phyloP scores from a whole-genome alignment of 2,888 invertebrate species.

The Endotricha flammealis region DNA sequence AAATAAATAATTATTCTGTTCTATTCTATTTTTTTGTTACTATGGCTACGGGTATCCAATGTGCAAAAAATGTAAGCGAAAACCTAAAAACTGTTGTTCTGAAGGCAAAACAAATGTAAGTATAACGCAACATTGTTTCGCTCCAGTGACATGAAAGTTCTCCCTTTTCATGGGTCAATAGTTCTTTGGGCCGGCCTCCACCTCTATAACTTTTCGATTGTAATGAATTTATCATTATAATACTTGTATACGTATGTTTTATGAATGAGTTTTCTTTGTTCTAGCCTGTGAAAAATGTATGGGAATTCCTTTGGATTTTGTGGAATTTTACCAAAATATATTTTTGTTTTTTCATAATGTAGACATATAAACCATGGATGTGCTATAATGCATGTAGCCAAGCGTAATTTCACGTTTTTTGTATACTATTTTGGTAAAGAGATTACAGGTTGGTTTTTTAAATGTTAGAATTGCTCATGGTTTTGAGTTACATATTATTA shows the following conservation, averaged over 20 bases:
- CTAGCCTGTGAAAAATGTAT: constrained; percentile 2
- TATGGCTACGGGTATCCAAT: no score
- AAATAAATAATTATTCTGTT: no score
- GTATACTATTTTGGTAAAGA: no score
- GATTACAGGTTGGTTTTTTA: no score
- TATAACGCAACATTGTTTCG: constrained; percentile 7
- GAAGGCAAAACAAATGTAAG: background rate
- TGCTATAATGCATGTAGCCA: no score
- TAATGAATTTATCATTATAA: constrained; percentile 11
- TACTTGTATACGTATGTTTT: constrained; percentile 6
- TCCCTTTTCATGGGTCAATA: constrained; percentile 9
- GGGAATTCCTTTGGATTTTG: background rate
- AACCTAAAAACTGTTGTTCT: background rate
- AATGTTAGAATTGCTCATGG: no score
- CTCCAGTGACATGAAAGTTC: constrained; percentile 10
- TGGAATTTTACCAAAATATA: constrained; percentile 9
- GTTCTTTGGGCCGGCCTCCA: constrained; percentile 1
- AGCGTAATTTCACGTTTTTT: no score
- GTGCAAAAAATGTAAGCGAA: no score
- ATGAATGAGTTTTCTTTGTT: constrained; percentile 10
- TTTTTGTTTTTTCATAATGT: no score
- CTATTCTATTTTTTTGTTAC: no score
- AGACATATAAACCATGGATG: no score
- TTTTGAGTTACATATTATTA: no score
- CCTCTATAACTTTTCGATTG: constrained; percentile 5